Conservation (phyloP, 2,113 vertebrate species). For the Cyphomyrus plagiostoma region DNA sequence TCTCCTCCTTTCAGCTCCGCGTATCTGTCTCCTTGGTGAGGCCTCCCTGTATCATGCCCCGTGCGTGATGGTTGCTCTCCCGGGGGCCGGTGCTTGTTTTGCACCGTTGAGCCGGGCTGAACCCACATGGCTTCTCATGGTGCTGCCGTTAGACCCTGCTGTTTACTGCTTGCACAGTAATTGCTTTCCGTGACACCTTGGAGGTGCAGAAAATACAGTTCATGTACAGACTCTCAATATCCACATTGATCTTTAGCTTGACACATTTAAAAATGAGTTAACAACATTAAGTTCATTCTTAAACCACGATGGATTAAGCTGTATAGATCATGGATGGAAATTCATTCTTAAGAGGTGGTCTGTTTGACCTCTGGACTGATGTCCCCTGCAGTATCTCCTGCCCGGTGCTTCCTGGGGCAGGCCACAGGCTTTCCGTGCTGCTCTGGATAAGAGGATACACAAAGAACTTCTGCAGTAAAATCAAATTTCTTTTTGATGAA, state of each 20-base stretch:
- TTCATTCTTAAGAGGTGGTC: not conserved
- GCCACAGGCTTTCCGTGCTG: not conserved
- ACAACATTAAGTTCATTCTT: not conserved
- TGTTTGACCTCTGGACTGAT: not conserved
- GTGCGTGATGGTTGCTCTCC: not conserved
- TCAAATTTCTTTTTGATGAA: not conserved
- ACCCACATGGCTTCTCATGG: not conserved
- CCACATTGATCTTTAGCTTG: slow-evolving; percentile 21
- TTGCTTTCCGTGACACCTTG: not conserved
- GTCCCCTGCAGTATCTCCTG: not conserved
- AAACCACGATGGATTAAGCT: not conserved
- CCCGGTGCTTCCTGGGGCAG: not conserved
- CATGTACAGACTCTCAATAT: slow-evolving; percentile 18
- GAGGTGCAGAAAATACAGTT: not conserved
- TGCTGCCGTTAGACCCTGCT: not conserved
- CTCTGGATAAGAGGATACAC: not conserved
- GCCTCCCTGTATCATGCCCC: not conserved
- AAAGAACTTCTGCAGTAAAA: not conserved
- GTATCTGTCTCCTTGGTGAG: not conserved
- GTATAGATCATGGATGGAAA: not conserved
- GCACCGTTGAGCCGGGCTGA: not conserved
- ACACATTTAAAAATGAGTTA: not conserved
- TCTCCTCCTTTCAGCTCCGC: not conserved
- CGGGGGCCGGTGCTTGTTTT: not conserved
- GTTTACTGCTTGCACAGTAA: slow-evolving; percentile 25